Percentiles rank a stretch among this genome's conserved stretches.
Conservation (phyloP, 2,113 vertebrate species). For the Pollachius pollachius region DNA sequence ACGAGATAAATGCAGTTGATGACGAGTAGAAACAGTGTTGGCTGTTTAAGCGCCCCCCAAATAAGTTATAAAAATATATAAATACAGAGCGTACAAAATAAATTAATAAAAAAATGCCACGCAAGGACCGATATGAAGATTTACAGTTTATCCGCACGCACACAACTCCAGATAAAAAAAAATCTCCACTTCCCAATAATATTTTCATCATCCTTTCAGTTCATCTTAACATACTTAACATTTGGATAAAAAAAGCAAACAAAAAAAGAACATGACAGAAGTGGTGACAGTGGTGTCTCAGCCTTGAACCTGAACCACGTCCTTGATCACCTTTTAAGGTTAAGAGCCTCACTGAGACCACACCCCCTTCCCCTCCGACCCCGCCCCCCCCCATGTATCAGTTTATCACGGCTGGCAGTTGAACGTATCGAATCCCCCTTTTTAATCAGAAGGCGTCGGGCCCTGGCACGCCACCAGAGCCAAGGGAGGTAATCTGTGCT, state of each 20-base stretch:
- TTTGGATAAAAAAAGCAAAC: background rate
- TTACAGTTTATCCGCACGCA: background rate
- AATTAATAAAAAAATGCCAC: conserved; percentile 42
- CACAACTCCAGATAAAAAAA: background rate
- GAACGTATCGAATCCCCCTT: conserved; percentile 26
- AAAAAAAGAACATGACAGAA: conserved; percentile 1
- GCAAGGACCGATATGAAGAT: background rate
- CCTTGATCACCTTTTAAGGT: conserved; percentile 15
- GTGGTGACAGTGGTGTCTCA: too few relatives aligned
- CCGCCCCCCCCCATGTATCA: conserved; percentile 7
- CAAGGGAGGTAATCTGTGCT: conserved; percentile 44
- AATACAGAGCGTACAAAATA: conserved; percentile 61
- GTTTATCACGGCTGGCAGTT: too few relatives aligned
- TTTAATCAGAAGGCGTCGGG: conserved; percentile 38
- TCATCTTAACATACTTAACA: background rate
- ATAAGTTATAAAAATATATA: conserved; percentile 67
- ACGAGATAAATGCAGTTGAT: background rate
- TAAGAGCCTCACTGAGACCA: conserved; percentile 5
- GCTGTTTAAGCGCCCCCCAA: conserved; percentile 41
- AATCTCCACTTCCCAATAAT: background rate
- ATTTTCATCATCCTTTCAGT: background rate
- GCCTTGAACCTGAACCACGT: too few relatives aligned
- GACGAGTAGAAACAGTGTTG: conserved; percentile 21
- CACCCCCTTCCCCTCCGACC: conserved; percentile 26
- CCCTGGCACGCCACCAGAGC: conserved; percentile 20